Conservation (phyloP, 2,888 invertebrate species). For the Sphinx pinastri region DNA sequence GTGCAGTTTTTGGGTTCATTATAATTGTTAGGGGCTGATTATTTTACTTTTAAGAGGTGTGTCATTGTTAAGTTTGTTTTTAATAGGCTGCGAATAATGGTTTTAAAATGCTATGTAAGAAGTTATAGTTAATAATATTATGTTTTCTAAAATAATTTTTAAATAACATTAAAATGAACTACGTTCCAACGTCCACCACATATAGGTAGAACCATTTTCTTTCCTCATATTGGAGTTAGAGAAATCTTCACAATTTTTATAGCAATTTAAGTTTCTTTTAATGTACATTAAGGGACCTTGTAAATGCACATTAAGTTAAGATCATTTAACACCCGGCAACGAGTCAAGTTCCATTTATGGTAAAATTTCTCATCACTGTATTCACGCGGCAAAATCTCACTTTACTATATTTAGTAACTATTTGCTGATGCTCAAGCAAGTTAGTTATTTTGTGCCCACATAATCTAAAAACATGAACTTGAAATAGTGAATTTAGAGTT, state of each 20-base stretch:
- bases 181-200: too few species aligned
- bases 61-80: too few species aligned
- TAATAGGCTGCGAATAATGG: background rate
- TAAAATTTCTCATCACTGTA: constrained; percentile 19
- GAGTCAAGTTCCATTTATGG: constrained; percentile 6
- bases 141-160: too few species aligned
- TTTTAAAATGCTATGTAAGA: too few species aligned
- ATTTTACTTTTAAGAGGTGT: too few species aligned
- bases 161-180: too few species aligned
- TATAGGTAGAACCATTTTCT: too few species aligned
- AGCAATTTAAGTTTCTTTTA: background rate
- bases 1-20: too few species aligned
- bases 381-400: constrained; percentile 10
- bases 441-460: background rate
- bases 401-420: background rate
- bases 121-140: too few species aligned
- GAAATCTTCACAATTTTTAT: background rate
- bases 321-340: constrained; percentile 9
- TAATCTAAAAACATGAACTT: background rate
- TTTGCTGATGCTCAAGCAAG: background rate
- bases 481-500: background rate
- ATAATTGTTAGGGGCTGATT: too few species aligned
- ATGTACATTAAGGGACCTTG: background rate
- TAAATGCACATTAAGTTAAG: constrained; percentile 4
- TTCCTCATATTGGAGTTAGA: too few species aligned